A percentile compares a stretch with the other conserved stretches of the same genome.
Evolutionary conservation across 2,888 invertebrate genomes (phyloP).

Genomic region (Amiota minor): DNA sequence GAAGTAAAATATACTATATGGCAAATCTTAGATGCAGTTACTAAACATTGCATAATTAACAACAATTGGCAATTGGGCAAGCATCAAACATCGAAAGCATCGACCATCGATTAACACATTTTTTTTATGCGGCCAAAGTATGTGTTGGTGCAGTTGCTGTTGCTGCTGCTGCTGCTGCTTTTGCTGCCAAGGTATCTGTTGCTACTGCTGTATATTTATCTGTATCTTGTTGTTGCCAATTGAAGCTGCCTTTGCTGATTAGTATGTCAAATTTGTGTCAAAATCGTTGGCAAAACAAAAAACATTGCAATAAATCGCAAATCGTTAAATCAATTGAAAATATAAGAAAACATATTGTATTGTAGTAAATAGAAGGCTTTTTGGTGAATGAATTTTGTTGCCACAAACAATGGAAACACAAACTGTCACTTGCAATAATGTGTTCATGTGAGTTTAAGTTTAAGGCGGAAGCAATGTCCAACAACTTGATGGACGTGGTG

Average conservation of each 20-base stretch:
- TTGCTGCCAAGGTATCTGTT: background rate
- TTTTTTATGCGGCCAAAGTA: conserved; percentile 54
- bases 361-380: background rate
- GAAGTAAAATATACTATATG: conserved; percentile 49
- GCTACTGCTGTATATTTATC: background rate
- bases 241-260: conserved; percentile 8
- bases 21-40: conserved; percentile 29
- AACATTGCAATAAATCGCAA: background rate
- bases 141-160: background rate
- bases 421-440: background rate
- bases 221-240: background rate
- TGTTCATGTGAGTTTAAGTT: background rate
- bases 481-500: background rate
- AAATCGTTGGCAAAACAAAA: conserved; percentile 36
- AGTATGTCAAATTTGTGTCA: conserved; percentile 59
- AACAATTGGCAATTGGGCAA: conserved; percentile 55
- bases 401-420: background rate
- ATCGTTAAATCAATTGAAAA: conserved; percentile 50
- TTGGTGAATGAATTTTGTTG: background rate
- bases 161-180: background rate
- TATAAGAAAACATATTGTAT: conserved; percentile 41
- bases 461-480: conserved; percentile 1
- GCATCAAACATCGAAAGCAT: conserved; percentile 58
- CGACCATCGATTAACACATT: conserved; percentile 63
- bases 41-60: conserved; percentile 63